Evolutionary conservation across 1,140 invertebrate genomes (phyloP), one percentile per base, ranked within the genome.

Genomic region (Popillia japonica): DNA sequence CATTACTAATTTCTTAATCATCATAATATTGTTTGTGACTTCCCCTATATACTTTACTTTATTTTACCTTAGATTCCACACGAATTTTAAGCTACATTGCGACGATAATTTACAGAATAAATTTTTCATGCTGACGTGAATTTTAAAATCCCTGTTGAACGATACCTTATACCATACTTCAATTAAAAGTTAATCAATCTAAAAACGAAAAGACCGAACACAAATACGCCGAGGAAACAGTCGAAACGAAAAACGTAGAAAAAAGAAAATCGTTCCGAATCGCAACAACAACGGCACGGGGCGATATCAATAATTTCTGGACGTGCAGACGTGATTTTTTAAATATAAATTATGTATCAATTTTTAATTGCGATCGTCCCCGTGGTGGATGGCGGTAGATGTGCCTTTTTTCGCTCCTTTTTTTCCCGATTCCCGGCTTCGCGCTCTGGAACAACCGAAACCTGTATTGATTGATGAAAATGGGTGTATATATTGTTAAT

Each of bases 401-500:
- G 27, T 55, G 48, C 48, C 14, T 23, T 14, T 68, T 68, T 68
- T 68, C 9, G 4, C 20, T 20, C 11, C 27, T 27, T 8, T 14
- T 68, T 68, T 68, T 8, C 9, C 61, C 61, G 61, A 68, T 27
- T 68, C 61, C 17, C 17, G 22, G 22, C 61, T 68, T 23, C 22
- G 61, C 17, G 17, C 17, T 22, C 22, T 22, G 61, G 61, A 68
- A 68, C 61, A 22, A 68, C 61, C 61, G 61, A 68, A 55, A 55
- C 48, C 61, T 17, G 61, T 68, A 68, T 68, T 68, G 61, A 68
- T 68, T 68, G 61, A 68, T 68, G 61, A 68, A 68, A 68, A 68
- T 68, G 61, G 61, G 61, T 68, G 61, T 68, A 68, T 68, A 68
- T 68, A 68, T 68, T 68, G 61, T 68, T 68, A 68, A 68, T 68